These are phyloP conservation scores for Menidia menidia DNA, from an alignment of 2,797 vertebrate species.

Conservation along the genomic window DNA sequence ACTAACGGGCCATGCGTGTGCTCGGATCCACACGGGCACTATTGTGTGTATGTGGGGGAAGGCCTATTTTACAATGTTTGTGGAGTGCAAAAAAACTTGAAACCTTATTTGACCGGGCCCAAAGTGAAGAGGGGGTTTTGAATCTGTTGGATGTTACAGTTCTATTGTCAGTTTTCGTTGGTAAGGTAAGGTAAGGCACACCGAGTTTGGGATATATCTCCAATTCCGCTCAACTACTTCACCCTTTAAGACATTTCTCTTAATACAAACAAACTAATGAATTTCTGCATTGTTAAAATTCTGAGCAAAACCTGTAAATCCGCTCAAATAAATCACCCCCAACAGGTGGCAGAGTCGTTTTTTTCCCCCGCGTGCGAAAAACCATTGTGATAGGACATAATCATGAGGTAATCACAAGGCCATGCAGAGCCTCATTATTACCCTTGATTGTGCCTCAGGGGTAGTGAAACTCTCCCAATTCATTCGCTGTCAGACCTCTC, in stretches of 20 bases:
- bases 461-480: conserved; percentile 48
- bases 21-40: conserved; percentile 51
- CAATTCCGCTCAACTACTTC: not conserved
- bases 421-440: conserved; percentile 57
- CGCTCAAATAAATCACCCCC: not conserved
- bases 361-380: conserved; percentile 3
- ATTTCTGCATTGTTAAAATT: no score
- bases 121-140: no score
- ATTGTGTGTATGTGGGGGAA: not conserved
- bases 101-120: not conserved
- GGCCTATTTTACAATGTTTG: conserved; percentile 4
- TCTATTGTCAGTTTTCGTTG: no score
- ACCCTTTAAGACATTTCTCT: not conserved
- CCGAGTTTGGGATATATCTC: not conserved
- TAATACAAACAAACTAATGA: no score
- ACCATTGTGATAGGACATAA: conserved; percentile 13
- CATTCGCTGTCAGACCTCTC: conserved; percentile 57
- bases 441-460: conserved; percentile 55
- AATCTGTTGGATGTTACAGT: no score
- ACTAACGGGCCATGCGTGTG: conserved; percentile 62
- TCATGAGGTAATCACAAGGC: conserved; percentile 38
- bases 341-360: not conserved
- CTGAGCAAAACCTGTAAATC: not conserved
- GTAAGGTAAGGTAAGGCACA: no score
- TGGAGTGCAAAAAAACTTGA: not conserved